These are phyloP conservation scores for Psammodynastes pulverulentus DNA, from an alignment of 2,113 vertebrate species.

Conservation along the genomic window DNA sequence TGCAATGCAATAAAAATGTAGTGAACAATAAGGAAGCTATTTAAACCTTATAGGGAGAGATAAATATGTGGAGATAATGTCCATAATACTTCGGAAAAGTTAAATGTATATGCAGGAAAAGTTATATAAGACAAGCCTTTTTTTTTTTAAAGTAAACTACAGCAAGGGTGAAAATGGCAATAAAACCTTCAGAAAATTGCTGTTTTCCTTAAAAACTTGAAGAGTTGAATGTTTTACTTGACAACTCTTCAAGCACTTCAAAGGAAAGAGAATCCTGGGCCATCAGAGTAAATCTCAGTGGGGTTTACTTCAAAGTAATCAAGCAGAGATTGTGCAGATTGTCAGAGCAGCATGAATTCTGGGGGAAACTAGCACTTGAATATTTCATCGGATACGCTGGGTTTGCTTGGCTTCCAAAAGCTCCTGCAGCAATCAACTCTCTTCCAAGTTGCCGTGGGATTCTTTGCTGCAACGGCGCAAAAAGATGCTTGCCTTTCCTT, in stretches of 20 bases:
- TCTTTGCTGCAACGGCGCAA: not conserved
- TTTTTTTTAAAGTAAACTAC: not conserved
- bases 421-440: not conserved
- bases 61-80: not conserved
- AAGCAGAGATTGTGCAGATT: not conserved
- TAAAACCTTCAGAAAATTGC: not conserved
- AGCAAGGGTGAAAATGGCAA: not conserved
- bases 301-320: not conserved
- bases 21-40: not conserved
- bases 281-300: not conserved
- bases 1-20: not conserved
- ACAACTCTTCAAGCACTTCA: slow-evolving; percentile 1
- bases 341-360: not conserved
- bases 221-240: not conserved
- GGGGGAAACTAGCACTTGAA: not conserved
- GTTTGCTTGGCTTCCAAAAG: not conserved
- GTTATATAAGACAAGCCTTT: not conserved
- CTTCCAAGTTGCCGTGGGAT: not conserved
- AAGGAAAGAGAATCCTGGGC: not conserved
- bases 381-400: not conserved
- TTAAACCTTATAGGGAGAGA: not conserved
- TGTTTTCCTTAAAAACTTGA: not conserved
- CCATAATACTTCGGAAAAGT: not conserved
- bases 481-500: not conserved
- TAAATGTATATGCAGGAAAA: not conserved